phyloP scores from a whole-genome alignment of 1,140 invertebrate genomes.

The Orchesella cincta region DNA sequence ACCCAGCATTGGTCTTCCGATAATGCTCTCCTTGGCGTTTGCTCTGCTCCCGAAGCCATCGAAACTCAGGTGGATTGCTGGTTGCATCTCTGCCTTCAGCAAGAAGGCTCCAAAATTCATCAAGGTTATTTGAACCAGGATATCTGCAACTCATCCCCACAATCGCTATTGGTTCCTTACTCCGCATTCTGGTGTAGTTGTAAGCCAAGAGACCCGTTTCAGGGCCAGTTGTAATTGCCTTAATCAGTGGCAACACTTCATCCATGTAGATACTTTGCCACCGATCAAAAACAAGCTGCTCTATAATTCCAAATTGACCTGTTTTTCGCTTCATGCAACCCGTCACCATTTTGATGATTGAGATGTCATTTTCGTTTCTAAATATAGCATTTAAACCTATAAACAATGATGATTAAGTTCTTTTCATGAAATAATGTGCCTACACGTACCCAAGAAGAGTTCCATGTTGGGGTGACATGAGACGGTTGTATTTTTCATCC shows the following conservation, averaged over 20 bases:
- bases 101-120: not conserved
- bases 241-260: not conserved
- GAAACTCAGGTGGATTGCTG: not conserved
- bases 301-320: not conserved
- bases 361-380: not conserved
- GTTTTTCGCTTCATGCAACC: not conserved
- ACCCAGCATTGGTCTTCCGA: constrained; percentile 20
- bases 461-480: not conserved
- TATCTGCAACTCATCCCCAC: not conserved
- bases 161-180: not conserved
- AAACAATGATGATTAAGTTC: not conserved
- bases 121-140: not conserved
- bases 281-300: not conserved
- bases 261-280: not conserved
- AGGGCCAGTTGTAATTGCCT: not conserved
- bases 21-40: not conserved
- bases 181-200: no score
- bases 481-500: not conserved
- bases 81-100: not conserved
- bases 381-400: not conserved
- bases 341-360: not conserved
- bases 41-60: not conserved
- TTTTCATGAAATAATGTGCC: not conserved
- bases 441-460: not conserved
- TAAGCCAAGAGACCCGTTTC: no score